Base-by-base conservation (phyloP, 2,888 invertebrate genomes). In the Brachycybe producta region DNA sequence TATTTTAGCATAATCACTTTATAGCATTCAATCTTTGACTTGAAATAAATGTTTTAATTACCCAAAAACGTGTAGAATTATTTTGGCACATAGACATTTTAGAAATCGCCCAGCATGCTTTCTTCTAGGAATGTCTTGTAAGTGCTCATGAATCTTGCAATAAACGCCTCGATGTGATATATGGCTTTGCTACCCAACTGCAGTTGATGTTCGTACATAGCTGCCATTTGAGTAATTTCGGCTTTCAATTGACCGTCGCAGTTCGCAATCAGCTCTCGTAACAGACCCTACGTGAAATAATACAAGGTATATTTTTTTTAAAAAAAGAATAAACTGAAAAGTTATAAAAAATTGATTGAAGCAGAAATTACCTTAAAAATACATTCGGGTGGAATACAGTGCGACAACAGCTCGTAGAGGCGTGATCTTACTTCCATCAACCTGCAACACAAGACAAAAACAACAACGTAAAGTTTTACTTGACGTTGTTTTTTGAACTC, bases 141-240 rank as follows among this genome's bases (percentile, higher is more conserved):
- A 58, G 90, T 80, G 30, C 82, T 77, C 97, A 98, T 97, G 66
- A 95, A 95, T 60, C 85, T 84, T 1, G 91, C 91, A 42, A 94
- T 82, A 72, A 98, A 98, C 2, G 94, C 94, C 69, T 98, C 98
- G 47, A 98, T 72, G 67, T 98, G 97, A 63, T 91, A 94, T 60
- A 98, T 94, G 21, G 84, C 79, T 69, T 97, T 97, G 60, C 84
- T 86, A 17, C 97, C 97, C 49, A 81, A 76, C 61, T 84, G 80
- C 76, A 95, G 82, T 58, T 88, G 78, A 65, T 95, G 90, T 65
- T 98, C 95, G 69, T 85, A 92, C 53, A 77, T 75, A 0, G 94
- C 88, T 8, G 97, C 97, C 61, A 80, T 73, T 55, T 80, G 78
- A 0, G 87, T 80, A 3, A 95, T 79, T 68, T 87, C 80, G 7